These are phyloP conservation scores for Rhagium mordax DNA, from an alignment of 2,888 invertebrate genomes.

Conservation along the genomic window DNA sequence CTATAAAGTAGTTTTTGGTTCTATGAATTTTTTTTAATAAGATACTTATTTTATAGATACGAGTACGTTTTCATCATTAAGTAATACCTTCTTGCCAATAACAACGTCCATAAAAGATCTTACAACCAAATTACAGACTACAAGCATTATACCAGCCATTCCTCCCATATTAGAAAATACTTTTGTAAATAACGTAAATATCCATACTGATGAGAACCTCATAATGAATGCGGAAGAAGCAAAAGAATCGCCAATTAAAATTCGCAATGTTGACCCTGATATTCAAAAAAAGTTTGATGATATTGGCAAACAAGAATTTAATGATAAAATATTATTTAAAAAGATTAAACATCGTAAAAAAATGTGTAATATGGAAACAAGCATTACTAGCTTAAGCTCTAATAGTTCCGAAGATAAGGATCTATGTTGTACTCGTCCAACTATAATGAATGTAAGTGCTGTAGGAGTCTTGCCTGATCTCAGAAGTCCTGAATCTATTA, in stretches of 20 bases:
- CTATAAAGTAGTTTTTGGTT: neutral
- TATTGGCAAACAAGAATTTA: slow-evolving; percentile 82
- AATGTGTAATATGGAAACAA: slow-evolving; percentile 59
- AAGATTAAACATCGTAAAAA: slow-evolving; percentile 73
- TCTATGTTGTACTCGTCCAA: slow-evolving; percentile 62
- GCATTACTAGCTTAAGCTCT: slow-evolving; percentile 60
- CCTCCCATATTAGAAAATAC: slow-evolving; percentile 60
- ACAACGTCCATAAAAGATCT: slow-evolving; percentile 62
- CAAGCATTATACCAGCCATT: slow-evolving; percentile 62
- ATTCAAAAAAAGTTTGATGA: slow-evolving; percentile 74
- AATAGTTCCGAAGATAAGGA: slow-evolving; percentile 65
- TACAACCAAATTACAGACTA: slow-evolving; percentile 65
- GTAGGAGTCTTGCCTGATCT: slow-evolving; percentile 71
- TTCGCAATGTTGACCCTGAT: slow-evolving; percentile 61
- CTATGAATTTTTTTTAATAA: neutral
- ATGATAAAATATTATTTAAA: slow-evolving; percentile 79
- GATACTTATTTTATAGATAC: slow-evolving; percentile 17
- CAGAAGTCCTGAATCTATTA: slow-evolving; percentile 77
- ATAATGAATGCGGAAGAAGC: slow-evolving; percentile 82
- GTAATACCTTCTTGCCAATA: slow-evolving; percentile 51
- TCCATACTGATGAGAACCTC: slow-evolving; percentile 69
- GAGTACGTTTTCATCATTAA: slow-evolving; percentile 34
- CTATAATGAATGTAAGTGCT: slow-evolving; percentile 71
- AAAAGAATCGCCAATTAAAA: slow-evolving; percentile 78
- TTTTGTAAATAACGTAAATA: slow-evolving; percentile 54